A percentile compares a stretch with the other conserved stretches of the same genome.
Conservation (phyloP, 2,797 vertebrate species). For the Macropus fuliginosus region DNA sequence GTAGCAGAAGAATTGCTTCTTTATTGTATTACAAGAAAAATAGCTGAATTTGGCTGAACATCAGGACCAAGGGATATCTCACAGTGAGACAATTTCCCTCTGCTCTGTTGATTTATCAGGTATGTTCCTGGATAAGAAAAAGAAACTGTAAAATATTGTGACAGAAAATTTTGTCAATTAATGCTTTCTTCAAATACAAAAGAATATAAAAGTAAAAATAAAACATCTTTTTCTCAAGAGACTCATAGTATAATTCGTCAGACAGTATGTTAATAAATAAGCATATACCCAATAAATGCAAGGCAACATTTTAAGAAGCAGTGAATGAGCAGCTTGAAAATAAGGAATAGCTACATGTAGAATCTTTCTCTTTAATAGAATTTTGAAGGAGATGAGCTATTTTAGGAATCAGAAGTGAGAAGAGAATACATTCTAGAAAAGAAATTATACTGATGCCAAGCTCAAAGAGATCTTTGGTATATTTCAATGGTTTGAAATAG, state of each 20-base stretch:
- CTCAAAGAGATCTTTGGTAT: background rate
- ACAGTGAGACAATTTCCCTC: background rate
- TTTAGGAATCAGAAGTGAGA: background rate
- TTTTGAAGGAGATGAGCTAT: background rate
- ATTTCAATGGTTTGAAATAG: background rate
- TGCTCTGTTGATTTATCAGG: background rate
- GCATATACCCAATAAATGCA: too few species aligned
- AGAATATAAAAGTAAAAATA: background rate
- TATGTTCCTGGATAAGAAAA: background rate
- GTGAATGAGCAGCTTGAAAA: too few species aligned
- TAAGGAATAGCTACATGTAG: too few species aligned
- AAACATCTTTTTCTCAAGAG: background rate
- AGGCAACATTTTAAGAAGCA: too few species aligned
- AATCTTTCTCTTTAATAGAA: too few species aligned
- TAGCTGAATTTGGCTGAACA: too few species aligned
- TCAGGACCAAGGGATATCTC: background rate
- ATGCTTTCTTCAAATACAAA: background rate
- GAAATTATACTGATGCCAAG: background rate
- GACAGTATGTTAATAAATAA: too few species aligned
- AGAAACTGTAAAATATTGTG: background rate
- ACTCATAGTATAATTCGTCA: too few species aligned
- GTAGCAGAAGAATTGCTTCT: too few species aligned
- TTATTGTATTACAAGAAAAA: too few species aligned
- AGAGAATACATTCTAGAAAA: background rate
- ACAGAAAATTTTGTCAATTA: background rate